Evolutionary conservation across 2,888 invertebrate genomes (phyloP).

Genomic region (Monoplex corrugatus): DNA sequence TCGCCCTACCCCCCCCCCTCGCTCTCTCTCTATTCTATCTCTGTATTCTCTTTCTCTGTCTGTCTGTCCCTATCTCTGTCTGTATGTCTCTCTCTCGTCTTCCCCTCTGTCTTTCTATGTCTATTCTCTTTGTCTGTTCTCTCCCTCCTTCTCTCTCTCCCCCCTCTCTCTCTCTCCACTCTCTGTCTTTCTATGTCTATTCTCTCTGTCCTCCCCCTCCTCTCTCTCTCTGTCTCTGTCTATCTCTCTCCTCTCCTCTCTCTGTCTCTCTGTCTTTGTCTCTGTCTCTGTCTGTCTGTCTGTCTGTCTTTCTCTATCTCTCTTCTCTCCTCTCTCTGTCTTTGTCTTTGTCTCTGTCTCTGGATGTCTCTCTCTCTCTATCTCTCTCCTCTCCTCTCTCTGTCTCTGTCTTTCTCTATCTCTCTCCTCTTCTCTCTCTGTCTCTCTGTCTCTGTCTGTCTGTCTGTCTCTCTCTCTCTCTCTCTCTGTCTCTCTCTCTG

Average conservation of each 20-base stretch:
- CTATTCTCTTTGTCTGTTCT: neutral
- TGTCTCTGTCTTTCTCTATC: neutral
- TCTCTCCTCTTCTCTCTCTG: constrained; percentile 4
- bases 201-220: neutral
- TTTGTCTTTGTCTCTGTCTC: no score
- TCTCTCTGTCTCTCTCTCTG: neutral
- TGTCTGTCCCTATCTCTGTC: no score
- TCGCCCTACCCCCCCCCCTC: neutral
- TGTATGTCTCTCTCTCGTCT: neutral
- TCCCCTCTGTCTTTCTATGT: neutral
- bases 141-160: neutral
- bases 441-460: constrained; percentile 13
- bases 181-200: neutral
- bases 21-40: neutral
- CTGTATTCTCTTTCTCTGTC: no score
- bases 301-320: neutral
- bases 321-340: neutral
- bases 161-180: neutral
- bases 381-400: neutral
- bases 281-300: neutral
- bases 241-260: neutral
- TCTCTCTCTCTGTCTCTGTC: neutral
- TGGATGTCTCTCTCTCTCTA: neutral
- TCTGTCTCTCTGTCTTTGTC: neutral
- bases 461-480: constrained; percentile 19